phyloP scores from a whole-genome alignment of 2,113 vertebrate species.

The Thalassoma bifasciatum region DNA sequence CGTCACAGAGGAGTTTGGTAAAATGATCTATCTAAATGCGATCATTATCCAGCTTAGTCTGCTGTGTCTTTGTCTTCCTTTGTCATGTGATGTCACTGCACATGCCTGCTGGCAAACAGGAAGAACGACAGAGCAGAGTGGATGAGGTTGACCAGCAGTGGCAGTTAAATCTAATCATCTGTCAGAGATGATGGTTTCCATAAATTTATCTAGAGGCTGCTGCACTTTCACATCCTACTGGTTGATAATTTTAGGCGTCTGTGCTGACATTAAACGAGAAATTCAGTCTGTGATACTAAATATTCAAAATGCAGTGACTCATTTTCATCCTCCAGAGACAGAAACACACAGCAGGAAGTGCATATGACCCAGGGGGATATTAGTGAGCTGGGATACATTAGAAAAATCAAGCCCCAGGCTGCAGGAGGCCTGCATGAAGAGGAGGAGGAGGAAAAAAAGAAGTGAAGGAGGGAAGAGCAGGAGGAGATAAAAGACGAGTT shows the following conservation, averaged over 20 bases:
- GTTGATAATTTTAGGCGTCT: no score
- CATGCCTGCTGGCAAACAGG: background rate
- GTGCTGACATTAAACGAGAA: background rate
- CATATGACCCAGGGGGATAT: background rate
- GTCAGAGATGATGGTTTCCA: background rate
- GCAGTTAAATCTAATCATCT: background rate
- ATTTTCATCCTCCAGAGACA: constrained; percentile 3
- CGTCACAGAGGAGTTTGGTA: background rate
- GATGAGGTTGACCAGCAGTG: background rate
- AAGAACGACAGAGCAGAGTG: background rate
- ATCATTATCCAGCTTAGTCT: background rate
- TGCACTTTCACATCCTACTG: no score
- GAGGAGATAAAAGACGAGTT: background rate
- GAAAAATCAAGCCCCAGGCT: constrained; percentile 17
- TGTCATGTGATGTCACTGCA: background rate
- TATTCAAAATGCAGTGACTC: background rate
- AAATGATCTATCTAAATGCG: background rate
- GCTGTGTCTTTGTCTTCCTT: background rate
- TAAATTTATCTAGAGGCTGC: no score
- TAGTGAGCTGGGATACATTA: constrained; percentile 5
- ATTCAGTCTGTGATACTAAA: background rate
- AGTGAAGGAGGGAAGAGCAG: background rate
- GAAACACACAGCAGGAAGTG: background rate
- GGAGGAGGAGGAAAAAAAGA: background rate
- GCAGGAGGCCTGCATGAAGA: constrained; percentile 13